phyloP scores from a whole-genome alignment of 2,113 vertebrate genomes.

The Alethe castanea region DNA sequence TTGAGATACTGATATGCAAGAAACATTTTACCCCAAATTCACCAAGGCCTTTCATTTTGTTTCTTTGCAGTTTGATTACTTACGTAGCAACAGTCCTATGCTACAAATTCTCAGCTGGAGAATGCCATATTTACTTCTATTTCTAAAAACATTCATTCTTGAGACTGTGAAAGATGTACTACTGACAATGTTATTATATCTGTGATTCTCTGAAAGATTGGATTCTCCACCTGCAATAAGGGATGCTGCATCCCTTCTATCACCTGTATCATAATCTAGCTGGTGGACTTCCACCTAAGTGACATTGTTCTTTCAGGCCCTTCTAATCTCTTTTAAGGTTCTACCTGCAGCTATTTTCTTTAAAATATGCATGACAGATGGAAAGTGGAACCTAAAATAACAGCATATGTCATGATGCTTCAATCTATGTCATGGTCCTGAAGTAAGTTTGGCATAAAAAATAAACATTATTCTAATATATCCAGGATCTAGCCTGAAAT shows the following conservation, averaged over 20 bases:
- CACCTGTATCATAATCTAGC: background rate
- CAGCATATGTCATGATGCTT: fast-evolving
- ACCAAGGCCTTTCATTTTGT: background rate
- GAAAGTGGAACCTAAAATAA: background rate
- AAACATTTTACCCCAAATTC: background rate
- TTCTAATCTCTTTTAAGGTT: background rate
- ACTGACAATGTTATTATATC: background rate
- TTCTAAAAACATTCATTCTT: background rate
- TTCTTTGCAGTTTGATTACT: background rate
- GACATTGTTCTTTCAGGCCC: fast-evolving
- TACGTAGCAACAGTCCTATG: background rate
- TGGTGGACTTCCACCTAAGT: background rate
- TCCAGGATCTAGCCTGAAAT: background rate
- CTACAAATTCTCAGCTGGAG: background rate
- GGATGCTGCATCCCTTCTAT: background rate
- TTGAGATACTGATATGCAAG: background rate
- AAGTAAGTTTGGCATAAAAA: background rate
- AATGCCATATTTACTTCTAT: background rate
- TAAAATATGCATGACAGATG: background rate
- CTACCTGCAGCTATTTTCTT: background rate
- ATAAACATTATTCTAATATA: background rate
- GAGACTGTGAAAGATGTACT: background rate
- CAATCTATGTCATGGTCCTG: background rate
- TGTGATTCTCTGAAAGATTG: background rate
- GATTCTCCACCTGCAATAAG: background rate